Percentiles rank a stretch among this genome's conserved stretches.
These are phyloP conservation scores for Hippocampus guttulatus DNA, from an alignment of 2,113 vertebrate species.

Conservation along the genomic window DNA sequence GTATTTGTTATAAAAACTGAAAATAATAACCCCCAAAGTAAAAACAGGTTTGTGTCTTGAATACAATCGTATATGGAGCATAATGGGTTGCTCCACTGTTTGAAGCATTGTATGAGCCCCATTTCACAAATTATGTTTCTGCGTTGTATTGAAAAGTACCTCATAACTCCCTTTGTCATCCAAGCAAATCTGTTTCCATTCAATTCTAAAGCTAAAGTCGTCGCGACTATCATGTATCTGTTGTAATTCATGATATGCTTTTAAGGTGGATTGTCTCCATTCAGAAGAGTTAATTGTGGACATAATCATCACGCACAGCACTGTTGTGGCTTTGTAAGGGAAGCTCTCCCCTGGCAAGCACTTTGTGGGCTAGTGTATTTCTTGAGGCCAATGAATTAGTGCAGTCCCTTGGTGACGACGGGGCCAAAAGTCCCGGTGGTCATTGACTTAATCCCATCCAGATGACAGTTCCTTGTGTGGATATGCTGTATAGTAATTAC, in stretches of 20 bases:
- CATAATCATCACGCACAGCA: slow-evolving; percentile 25
- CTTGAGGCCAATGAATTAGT: slow-evolving; percentile 43
- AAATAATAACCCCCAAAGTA: background rate
- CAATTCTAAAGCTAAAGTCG: slow-evolving; percentile 4
- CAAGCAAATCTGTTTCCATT: slow-evolving; percentile 7
- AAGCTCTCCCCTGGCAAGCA: slow-evolving; percentile 32
- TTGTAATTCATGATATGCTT: slow-evolving; percentile 26
- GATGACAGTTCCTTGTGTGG: slow-evolving; percentile 64
- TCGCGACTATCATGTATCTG: slow-evolving; percentile 14
- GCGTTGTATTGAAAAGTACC: background rate
- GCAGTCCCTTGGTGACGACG: slow-evolving; percentile 41
- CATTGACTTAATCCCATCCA: slow-evolving; percentile 65
- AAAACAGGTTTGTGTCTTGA: background rate
- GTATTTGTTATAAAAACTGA: background rate
- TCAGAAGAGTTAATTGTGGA: slow-evolving; percentile 29
- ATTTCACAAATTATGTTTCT: background rate
- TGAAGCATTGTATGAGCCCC: background rate
- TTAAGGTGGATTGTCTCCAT: slow-evolving; percentile 11
- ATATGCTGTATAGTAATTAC: slow-evolving; percentile 62
- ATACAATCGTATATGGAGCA: background rate
- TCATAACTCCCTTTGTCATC: slow-evolving; percentile 5
- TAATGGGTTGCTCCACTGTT: background rate
- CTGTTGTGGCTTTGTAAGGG: slow-evolving; percentile 23
- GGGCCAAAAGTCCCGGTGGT: slow-evolving; percentile 56
- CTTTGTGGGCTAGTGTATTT: slow-evolving; percentile 21